phyloP scores from a whole-genome alignment of 2,888 invertebrate genomes.

The Andricus curvator region DNA sequence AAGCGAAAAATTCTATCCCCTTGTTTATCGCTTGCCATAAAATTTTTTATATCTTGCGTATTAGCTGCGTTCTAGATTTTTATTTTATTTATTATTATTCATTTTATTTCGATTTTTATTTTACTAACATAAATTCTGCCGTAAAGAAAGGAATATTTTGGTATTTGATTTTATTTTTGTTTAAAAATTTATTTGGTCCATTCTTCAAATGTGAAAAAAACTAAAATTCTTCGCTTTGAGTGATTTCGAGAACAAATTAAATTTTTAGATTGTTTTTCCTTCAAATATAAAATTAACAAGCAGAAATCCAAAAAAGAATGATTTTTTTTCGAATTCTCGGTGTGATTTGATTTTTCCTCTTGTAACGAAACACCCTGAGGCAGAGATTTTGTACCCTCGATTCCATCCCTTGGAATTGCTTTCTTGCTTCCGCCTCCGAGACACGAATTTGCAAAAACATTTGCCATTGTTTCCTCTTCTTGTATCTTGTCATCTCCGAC shows the following conservation, averaged over 20 bases:
- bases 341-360: background rate
- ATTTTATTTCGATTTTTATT: too few relatives aligned
- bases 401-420: constrained; percentile 27
- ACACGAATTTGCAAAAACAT: constrained; percentile 16
- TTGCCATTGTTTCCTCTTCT: constrained; percentile 16
- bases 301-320: too few relatives aligned
- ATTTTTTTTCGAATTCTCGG: background rate
- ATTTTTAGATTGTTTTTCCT: background rate
- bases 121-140: too few relatives aligned
- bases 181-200: too few relatives aligned
- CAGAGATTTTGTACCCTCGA: constrained; percentile 11
- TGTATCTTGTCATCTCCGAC: constrained; percentile 6
- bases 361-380: background rate
- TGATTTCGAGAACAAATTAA: background rate
- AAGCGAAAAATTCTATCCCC: too few relatives aligned
- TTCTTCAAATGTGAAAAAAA: background rate
- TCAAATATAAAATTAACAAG: background rate
- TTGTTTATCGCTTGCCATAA: too few relatives aligned
- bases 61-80: too few relatives aligned
- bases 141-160: too few relatives aligned
- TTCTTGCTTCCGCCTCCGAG: constrained; percentile 1
- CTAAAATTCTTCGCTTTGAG: background rate
- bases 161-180: too few relatives aligned
- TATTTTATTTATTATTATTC: too few relatives aligned
- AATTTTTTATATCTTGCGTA: too few relatives aligned